A percentile compares a stretch with the other conserved stretches of the same genome.
Conservation (phyloP, 2,113 vertebrate genomes). For the Marmota flaviventris region DNA sequence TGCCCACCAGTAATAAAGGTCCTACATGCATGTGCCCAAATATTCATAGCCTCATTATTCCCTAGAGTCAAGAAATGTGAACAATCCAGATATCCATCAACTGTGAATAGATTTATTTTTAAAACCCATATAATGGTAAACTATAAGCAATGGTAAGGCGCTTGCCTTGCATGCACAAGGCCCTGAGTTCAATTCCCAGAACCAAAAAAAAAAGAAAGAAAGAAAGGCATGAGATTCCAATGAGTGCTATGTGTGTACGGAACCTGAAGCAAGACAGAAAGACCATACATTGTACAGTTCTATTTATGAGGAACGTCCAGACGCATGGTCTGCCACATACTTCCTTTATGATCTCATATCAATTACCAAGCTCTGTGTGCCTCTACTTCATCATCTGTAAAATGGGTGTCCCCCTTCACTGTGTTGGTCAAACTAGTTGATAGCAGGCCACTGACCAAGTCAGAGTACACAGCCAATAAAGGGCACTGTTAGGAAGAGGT, state of each 20-base stretch:
- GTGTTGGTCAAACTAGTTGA: neutral
- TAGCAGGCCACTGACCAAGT: neutral
- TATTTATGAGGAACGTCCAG: no score
- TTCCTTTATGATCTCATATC: neutral
- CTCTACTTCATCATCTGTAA: neutral
- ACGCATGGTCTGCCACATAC: neutral
- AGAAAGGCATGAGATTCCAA: neutral
- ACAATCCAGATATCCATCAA: neutral
- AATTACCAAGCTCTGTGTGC: neutral
- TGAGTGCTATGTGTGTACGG: rapidly evolving
- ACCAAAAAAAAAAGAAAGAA: no score
- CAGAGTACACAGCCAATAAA: neutral
- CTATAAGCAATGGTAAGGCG: neutral
- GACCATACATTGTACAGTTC: neutral
- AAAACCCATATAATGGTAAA: neutral
- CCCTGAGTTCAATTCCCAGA: no score
- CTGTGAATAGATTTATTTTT: neutral
- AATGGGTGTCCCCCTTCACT: neutral
- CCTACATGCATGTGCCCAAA: neutral
- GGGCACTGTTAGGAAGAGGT: neutral
- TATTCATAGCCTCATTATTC: neutral
- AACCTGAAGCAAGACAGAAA: neutral
- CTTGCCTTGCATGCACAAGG: no score
- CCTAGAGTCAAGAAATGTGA: neutral
- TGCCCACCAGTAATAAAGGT: neutral